phyloP scores from a whole-genome alignment of 2,113 vertebrate genomes.

The Notechis scutatus region DNA sequence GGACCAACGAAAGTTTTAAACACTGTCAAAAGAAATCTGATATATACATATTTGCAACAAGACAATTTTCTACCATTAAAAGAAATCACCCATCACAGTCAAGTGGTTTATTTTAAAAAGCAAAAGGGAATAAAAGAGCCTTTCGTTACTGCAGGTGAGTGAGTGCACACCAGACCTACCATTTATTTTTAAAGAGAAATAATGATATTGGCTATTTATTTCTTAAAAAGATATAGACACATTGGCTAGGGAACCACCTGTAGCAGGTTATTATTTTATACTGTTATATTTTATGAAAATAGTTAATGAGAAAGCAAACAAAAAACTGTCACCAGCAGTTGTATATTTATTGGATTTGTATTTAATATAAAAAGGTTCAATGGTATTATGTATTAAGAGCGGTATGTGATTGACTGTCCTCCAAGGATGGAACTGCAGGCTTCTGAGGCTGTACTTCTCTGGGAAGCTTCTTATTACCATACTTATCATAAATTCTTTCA shows the following conservation, averaged over 20 bases:
- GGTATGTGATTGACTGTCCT: neutral
- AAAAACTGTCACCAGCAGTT: neutral
- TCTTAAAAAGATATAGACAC: neutral
- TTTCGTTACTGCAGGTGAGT: neutral
- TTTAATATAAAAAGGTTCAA: neutral
- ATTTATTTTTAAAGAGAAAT: neutral
- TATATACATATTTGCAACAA: neutral
- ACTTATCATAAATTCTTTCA: slow-evolving; percentile 73
- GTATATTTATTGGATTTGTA: slow-evolving; percentile 37
- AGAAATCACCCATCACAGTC: neutral
- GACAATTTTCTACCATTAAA: neutral
- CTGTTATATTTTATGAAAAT: neutral
- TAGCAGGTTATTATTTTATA: neutral
- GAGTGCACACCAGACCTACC: neutral
- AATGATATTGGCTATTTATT: neutral
- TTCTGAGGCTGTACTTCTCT: neutral
- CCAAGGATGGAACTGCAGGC: neutral
- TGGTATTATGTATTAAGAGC: neutral
- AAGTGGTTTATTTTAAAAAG: neutral
- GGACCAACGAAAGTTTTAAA: neutral
- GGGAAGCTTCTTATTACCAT: neutral
- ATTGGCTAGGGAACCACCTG: neutral
- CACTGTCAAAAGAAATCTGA: neutral
- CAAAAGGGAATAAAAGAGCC: neutral
- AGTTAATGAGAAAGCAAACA: neutral